Evolutionary conservation across 2,113 vertebrate genomes (phyloP), one percentile per base, ranked within the genome.

Genomic region (Ammodramus savannarum): DNA sequence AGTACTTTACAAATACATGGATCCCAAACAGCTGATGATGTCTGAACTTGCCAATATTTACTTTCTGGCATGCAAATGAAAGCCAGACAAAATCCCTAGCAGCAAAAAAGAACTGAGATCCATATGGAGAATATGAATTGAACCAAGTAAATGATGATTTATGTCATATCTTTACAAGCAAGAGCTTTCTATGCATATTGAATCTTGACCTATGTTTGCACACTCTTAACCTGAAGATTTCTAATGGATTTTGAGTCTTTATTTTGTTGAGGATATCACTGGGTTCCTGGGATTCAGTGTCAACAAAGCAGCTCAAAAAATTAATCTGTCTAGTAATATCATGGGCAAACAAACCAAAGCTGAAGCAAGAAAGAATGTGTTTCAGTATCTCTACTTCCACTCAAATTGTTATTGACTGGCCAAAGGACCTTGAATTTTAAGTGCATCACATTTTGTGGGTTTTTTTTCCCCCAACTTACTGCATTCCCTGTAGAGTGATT

Each of bases 401-500:
- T 19, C 44, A 62, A 19, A 48, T n/a, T 62, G 66, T 78, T 82
- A 52, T 26, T 61, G 27, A 38, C 36, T 55, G 20, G 46, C 4
- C 25, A 74, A 72, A 87, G 32, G 11, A 58, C 31, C 16, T 41
- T 16, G 7, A 79, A 58, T 80, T 63, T 34, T 76, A 16, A 63
- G 15, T 18, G 4, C 18, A 68, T 63, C 19, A 27, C 10, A 22
- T 55, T 43, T 58, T 39, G 31, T 32, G 10, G 4, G 11, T 38
- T 41, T 31, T 39, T 3, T 0, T 13, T 2, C 3, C 1, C 26
- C 20, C 16, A 27, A 5, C 5, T 59, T 54, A 41, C 57, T 59
- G 36, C 31, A 51, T 38, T 31, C 6, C 13, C 21, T 49, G 6
- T 44, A 72, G 66, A 25, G 54, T 44, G 27, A 26, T 58, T 71